Base-by-base conservation (phyloP, 2,113 vertebrate species). In the Lagopus leucura region DNA sequence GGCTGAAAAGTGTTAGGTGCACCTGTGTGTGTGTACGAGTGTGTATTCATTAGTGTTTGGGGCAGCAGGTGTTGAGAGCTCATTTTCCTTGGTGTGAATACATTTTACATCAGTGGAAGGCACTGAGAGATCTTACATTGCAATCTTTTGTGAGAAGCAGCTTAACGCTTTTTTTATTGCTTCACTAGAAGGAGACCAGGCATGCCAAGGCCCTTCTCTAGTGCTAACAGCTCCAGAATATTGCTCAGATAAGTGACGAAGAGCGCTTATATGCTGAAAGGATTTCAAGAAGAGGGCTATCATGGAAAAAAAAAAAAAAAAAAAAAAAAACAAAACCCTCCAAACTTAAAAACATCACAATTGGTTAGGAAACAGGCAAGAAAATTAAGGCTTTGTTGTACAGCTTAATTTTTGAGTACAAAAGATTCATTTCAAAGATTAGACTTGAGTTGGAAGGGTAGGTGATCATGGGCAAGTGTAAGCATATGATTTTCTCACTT, bases 51-150 rank as follows among this genome's bases (percentile, higher is more conserved):
- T 89, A 88, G 76, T 27, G 43, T 92, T 86, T 89, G 60, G 42
- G 79, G 82, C 52, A 94, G 95, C 95, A 92, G 94, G 87, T 96
- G 82, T 42, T 87, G 88, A 93, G 79, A 92, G 90, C 47, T 94
- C 38, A 52, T 88, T 92, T 73, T 91, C 82, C 55, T 36, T 74
- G 50, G 18, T 69, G 45, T 74, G 78, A 94, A 79, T 91, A 66
- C 13, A 50, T 94, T 92, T 79, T 90, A 55, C 47, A 63, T 74
- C 14, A 1, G 60, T 72, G 76, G 85, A 83, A 88, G 61, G 72
- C 89, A 75, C 61, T 18, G 57, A 83, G 61, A 88, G 47, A 84
- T 83, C 72, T 88, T 57, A 48, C 12, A 15, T 58, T 69, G 66
- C 77, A 79, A 75, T 84, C 61, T 90, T 94, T 91, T 92, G 82